These are phyloP conservation scores for Thymelicus sylvestris DNA, from an alignment of 2,888 invertebrate genomes.

Conservation along the genomic window DNA sequence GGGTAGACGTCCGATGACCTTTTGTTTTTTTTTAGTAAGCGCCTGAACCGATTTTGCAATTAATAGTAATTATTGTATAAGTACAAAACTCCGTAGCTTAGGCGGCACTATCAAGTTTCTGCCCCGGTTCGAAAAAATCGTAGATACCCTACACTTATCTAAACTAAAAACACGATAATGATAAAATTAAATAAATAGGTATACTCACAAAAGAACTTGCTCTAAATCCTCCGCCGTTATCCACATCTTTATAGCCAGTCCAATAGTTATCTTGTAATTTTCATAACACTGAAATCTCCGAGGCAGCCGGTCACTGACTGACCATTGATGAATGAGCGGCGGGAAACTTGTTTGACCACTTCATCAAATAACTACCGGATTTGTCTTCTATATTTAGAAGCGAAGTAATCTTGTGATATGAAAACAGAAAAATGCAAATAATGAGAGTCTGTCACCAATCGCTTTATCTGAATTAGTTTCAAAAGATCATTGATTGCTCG, in stretches of 20 bases:
- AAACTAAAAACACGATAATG: too few species aligned
- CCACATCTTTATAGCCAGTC: constrained; percentile 54
- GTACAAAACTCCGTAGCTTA: too few species aligned
- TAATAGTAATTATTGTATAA: too few species aligned
- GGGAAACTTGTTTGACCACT: constrained; percentile 40
- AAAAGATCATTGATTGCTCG: too few species aligned
- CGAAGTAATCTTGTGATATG: neutral
- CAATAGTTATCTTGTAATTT: neutral
- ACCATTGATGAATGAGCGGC: constrained; percentile 18
- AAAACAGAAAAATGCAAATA: neutral
- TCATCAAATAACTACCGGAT: constrained; percentile 38
- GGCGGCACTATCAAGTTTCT: too few species aligned
- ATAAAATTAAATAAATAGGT: neutral
- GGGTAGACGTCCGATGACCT: too few species aligned
- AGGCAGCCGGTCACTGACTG: constrained; percentile 26
- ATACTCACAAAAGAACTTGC: constrained; percentile 57
- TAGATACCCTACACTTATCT: too few species aligned
- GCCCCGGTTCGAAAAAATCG: too few species aligned
- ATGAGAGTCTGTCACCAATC: neutral
- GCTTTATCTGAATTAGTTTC: too few species aligned
- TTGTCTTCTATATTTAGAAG: constrained; percentile 3
- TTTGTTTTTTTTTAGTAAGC: too few species aligned
- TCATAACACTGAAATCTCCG: neutral
- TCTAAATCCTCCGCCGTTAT: constrained; percentile 51
- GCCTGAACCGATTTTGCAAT: too few species aligned